These are phyloP conservation scores for Brachycybe producta DNA, from an alignment of 2,888 invertebrate species.

Conservation along the genomic window DNA sequence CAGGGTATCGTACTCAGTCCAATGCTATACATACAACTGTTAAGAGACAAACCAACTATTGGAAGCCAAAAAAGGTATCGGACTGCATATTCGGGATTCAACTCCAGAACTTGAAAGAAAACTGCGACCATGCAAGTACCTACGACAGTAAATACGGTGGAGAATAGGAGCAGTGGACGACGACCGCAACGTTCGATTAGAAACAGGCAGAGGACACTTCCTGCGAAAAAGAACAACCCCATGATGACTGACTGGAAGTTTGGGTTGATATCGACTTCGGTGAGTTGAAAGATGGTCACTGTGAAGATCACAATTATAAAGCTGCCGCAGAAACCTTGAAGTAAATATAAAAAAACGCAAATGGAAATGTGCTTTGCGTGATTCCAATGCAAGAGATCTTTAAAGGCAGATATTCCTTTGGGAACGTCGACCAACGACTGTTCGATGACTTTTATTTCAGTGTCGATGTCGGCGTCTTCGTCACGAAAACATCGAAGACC, in stretches of 20 bases:
- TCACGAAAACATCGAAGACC: conserved; percentile 74
- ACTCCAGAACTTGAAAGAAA: conserved; percentile 67
- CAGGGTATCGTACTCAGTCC: conserved; percentile 72
- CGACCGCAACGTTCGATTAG: conserved; percentile 71
- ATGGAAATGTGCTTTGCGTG: conserved; percentile 67
- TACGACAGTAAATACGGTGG: conserved; percentile 56
- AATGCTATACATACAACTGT: conserved; percentile 64
- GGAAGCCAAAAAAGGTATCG: conserved; percentile 53
- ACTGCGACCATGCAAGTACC: conserved; percentile 69
- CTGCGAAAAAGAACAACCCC: conserved; percentile 65
- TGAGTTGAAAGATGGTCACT: conserved; percentile 55
- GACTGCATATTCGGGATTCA: conserved; percentile 29
- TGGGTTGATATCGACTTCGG: conserved; percentile 46
- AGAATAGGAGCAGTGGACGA: conserved; percentile 56
- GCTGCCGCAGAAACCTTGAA: conserved; percentile 79
- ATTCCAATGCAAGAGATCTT: conserved; percentile 52
- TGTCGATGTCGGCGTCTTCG: conserved; percentile 56
- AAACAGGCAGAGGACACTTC: conserved; percentile 58
- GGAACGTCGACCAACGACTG: conserved; percentile 53
- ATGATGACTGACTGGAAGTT: conserved; percentile 59
- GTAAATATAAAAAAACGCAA: conserved; percentile 78
- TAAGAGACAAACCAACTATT: conserved; percentile 54
- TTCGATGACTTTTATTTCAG: conserved; percentile 61
- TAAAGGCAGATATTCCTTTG: conserved; percentile 25
- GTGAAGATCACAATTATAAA: conserved; percentile 73